Conservation (phyloP, 2,113 vertebrate species). For the Rousettus leschenaultii region DNA sequence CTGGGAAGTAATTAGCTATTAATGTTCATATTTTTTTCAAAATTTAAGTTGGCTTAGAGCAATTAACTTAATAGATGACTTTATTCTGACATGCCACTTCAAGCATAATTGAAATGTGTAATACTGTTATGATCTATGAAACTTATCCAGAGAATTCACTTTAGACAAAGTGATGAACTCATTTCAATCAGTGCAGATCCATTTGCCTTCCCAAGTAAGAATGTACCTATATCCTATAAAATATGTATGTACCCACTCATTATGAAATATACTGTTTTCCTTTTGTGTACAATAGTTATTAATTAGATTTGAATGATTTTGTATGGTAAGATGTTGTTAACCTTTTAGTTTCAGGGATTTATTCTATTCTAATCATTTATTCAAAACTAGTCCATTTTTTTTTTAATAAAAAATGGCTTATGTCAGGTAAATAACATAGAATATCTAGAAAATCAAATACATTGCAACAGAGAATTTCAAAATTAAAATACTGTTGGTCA, state of each 20-base stretch:
- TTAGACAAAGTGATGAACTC: background rate
- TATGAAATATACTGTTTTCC: background rate
- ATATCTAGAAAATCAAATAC: background rate
- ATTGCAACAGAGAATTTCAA: background rate
- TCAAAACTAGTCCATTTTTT: background rate
- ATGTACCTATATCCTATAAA: background rate
- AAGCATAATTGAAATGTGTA: background rate
- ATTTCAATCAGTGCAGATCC: background rate
- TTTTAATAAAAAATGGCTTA: slow-evolving; percentile 14
- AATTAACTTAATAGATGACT: background rate
- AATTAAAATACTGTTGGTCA: slow-evolving; percentile 15
- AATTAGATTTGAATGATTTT: background rate
- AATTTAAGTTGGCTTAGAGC: background rate
- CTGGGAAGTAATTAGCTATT: background rate
- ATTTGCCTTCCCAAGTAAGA: background rate
- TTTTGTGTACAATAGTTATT: background rate
- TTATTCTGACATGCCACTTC: background rate
- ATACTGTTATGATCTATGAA: background rate
- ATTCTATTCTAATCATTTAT: background rate
- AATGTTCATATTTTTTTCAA: background rate
- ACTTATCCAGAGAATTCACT: background rate
- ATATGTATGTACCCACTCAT: background rate
- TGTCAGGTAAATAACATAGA: background rate
- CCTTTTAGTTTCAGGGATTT: background rate
- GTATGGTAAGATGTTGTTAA: background rate